Conservation (phyloP, 2,113 vertebrate species). For the Seriola quinqueradiata region DNA sequence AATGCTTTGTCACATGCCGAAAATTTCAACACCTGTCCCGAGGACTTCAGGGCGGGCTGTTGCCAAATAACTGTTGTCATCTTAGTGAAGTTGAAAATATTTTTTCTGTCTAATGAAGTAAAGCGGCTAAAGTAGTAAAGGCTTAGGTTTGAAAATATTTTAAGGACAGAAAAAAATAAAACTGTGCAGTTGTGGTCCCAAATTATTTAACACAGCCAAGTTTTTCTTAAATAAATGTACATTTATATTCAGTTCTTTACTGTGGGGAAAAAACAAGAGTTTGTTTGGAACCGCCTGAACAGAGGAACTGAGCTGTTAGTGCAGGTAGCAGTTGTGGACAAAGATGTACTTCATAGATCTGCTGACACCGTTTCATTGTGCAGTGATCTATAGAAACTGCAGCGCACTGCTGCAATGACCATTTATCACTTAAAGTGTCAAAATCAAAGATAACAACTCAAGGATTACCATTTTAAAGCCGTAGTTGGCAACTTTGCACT, state of each 20-base stretch:
- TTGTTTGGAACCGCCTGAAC: conserved; percentile 4
- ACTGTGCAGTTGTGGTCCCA: not conserved
- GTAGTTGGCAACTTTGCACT: conserved; percentile 26
- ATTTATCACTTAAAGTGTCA: conserved; percentile 49
- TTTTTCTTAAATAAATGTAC: not conserved
- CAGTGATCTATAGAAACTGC: conserved; percentile 49
- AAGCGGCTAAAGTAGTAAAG: not conserved
- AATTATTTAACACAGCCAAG: not conserved
- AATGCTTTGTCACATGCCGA: not conserved
- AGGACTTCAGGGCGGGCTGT: not conserved
- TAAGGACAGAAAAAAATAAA: not conserved
- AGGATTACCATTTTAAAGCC: conserved; percentile 29
- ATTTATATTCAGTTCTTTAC: not conserved
- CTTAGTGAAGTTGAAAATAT: not conserved
- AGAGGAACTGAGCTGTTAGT: conserved; percentile 19
- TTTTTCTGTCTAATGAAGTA: not conserved
- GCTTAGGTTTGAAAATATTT: not conserved
- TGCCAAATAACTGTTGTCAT: not conserved
- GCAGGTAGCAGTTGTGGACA: conserved; percentile 22
- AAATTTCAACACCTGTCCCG: not conserved
- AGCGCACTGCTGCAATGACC: conserved; percentile 46
- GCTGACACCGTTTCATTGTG: conserved; percentile 56
- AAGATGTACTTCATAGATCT: conserved; percentile 47
- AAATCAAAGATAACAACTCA: conserved; percentile 48
- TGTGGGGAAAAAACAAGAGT: not conserved